These are phyloP conservation scores for Panagrolaimus sp. DNA, from an alignment of 1,140 invertebrate species.

Conservation along the genomic window DNA sequence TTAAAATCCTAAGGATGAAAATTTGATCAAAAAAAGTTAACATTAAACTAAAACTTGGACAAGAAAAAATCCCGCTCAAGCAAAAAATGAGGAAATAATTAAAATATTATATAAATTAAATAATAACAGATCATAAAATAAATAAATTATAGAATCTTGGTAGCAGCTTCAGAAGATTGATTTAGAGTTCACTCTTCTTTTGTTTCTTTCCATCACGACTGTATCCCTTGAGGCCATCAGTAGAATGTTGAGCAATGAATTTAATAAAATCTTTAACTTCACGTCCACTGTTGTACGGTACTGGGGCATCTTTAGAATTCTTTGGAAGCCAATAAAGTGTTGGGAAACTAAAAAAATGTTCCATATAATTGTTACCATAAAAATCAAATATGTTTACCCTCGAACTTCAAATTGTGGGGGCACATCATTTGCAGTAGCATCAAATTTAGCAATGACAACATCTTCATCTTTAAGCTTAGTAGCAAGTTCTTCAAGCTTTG, in stretches of 20 bases:
- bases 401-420: slow-evolving; percentile 82
- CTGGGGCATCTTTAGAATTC: slow-evolving; percentile 72
- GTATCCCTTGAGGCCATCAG: slow-evolving; percentile 78
- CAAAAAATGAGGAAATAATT: neutral
- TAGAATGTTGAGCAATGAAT: slow-evolving; percentile 87
- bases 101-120: slow-evolving; percentile 21
- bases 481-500: slow-evolving; percentile 86
- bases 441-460: slow-evolving; percentile 88
- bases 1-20: too few relatives aligned
- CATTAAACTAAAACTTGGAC: slow-evolving; percentile 11
- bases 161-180: neutral
- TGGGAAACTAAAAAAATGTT: slow-evolving; percentile 71
- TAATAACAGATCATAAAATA: slow-evolving; percentile 26
- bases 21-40: slow-evolving; percentile 13
- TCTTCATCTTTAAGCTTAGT: slow-evolving; percentile 81
- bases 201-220: slow-evolving; percentile 81
- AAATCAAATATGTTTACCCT: slow-evolving; percentile 62
- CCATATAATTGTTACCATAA: neutral
- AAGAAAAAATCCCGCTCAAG: slow-evolving; percentile 9
- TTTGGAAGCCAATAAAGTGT: slow-evolving; percentile 92
- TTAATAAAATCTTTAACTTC: slow-evolving; percentile 90
- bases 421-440: slow-evolving; percentile 97
- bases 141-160: neutral
- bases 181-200: slow-evolving; percentile 69
- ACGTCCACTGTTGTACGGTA: slow-evolving; percentile 89